A percentile compares a stretch with the other conserved stretches of the same genome.
phyloP scores from a whole-genome alignment of 2,888 invertebrate genomes.

The Autographa pulchrina region DNA sequence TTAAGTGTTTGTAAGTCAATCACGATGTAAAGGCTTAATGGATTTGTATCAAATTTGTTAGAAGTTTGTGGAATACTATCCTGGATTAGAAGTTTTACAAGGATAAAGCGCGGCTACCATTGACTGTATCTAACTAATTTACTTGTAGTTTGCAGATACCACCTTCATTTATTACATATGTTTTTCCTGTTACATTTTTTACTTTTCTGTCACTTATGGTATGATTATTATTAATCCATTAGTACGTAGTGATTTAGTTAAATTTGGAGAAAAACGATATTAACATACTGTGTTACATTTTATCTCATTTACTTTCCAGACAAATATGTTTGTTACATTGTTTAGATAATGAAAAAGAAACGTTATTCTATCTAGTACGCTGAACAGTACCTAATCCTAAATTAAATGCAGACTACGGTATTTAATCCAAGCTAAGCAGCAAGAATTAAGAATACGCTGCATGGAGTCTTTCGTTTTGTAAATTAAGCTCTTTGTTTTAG shows the following conservation, averaged over 20 bases:
- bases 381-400: neutral
- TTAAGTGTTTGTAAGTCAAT: neutral
- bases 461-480: neutral
- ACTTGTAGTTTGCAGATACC: neutral
- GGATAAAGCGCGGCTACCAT: neutral
- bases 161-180: neutral
- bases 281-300: no score
- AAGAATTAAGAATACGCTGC: neutral
- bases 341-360: no score
- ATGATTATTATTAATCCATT: no score
- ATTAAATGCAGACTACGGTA: neutral
- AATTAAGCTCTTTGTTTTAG: conserved; percentile 13
- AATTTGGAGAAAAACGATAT: no score
- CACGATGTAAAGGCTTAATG: conserved; percentile 6
- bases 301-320: no score
- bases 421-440: neutral
- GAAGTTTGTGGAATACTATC: neutral
- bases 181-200: neutral
- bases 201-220: no score
- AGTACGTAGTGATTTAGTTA: no score
- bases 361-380: no score
- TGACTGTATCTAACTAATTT: neutral
- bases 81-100: neutral
- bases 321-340: no score
- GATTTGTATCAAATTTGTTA: neutral